Base-by-base conservation (phyloP, 2,888 invertebrate genomes). In the Arrhopalites spinosus region DNA sequence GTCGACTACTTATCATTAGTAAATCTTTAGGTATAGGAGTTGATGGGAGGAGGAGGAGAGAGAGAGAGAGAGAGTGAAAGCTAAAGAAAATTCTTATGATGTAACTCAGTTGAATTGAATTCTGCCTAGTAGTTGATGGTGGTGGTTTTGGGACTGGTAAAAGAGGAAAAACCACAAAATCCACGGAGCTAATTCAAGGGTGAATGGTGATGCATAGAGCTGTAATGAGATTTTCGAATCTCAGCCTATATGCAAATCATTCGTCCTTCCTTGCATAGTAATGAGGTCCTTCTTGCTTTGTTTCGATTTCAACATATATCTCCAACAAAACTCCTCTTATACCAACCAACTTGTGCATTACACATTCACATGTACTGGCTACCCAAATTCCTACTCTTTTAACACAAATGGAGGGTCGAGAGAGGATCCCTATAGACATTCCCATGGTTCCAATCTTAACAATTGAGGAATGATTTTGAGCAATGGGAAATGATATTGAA, bases 201-300 rank as follows among this genome's bases (percentile, higher is more conserved):
- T 66, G 66, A 36, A 66, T 66, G 36, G 29, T 66, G 29, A 29
- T 23, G 36, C 66, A 66, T 61, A 76, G 67, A 77, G 73, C 70
- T 76, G 75, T 79, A 80, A 80, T 79, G 80, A 80, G 80, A 80
- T 80, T 80, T 80, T 73, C 59, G 77, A 80, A 80, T 80, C 80
- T 79, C 76, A 79, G 78, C 76, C 36, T 36, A 59, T 79, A 80
- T 79, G 79, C 78, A 80, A 80, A 80, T 79, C 67, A 73, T 73
- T 1, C 66, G 50, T 30, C 67, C 73, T 68, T 69, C 72, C 70
- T 76, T 77, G 79, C 75, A 80, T 80, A 79, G 76, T 76, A 80
- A 80, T 80, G 77, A 80, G 78, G 13, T 36, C 5, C 36, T 36
- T n/a, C n/a, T 36, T 36, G 36, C 36, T 36, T 36, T 36, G 36